These are phyloP conservation scores for Meghimatium bilineatum DNA, from an alignment of 2,888 invertebrate genomes.

Conservation along the genomic window DNA sequence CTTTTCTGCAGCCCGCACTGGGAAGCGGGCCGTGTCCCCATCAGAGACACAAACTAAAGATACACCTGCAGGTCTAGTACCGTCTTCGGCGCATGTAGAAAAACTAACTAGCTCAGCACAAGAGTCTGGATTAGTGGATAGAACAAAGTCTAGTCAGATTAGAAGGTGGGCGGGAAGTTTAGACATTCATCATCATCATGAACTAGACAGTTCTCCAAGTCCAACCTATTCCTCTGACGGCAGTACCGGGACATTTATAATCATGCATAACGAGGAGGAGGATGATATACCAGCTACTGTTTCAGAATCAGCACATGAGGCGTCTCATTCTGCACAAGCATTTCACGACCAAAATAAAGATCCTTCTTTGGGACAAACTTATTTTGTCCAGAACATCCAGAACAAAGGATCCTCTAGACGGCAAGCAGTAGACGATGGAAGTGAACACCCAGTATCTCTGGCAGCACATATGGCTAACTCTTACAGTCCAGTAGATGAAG, in stretches of 20 bases:
- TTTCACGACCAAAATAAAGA: neutral
- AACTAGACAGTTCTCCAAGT: constrained; percentile 39
- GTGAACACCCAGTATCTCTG: too few species aligned
- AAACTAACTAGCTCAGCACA: neutral
- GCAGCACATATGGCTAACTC: neutral
- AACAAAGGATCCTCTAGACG: neutral
- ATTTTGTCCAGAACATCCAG: neutral
- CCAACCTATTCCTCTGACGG: constrained; percentile 54
- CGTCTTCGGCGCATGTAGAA: neutral
- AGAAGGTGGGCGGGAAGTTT: constrained; percentile 52
- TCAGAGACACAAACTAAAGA: neutral
- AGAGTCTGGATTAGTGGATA: neutral
- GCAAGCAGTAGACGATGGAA: too few species aligned
- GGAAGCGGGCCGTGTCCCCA: too few species aligned
- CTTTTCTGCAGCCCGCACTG: too few species aligned
- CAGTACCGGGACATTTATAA: constrained; percentile 70
- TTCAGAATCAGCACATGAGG: neutral
- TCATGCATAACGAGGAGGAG: constrained; percentile 67
- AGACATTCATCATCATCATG: constrained; percentile 39
- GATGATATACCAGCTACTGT: constrained; percentile 9
- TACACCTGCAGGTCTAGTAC: too few species aligned
- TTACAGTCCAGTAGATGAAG: too few species aligned
- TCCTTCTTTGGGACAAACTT: too few species aligned
- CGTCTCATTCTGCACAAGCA: neutral
- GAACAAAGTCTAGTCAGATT: constrained; percentile 49